Percentiles rank a stretch among this genome's conserved stretches.
phyloP scores from a whole-genome alignment of 2,888 invertebrate species.

The Pasiphila rectangulata region DNA sequence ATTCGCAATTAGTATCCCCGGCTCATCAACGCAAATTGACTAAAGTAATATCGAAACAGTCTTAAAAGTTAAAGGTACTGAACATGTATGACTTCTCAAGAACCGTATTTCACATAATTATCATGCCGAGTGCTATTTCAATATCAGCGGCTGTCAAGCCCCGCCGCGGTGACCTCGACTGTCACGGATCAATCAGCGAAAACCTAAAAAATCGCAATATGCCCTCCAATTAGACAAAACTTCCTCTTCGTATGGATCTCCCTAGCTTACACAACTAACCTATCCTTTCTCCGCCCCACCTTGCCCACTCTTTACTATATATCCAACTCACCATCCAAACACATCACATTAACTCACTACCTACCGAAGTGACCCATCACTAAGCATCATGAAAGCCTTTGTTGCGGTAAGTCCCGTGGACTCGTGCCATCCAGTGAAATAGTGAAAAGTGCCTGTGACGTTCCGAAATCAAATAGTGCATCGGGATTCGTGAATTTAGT shows the following conservation, averaged over 20 bases:
- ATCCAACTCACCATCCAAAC: conserved; percentile 58
- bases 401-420: conserved; percentile 76
- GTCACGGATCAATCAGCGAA: conserved; percentile 27
- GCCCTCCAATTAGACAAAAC: conserved; percentile 70
- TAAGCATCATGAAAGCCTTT: conserved; percentile 78
- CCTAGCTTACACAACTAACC: conserved; percentile 72
- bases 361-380: conserved; percentile 74
- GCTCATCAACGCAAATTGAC: too few species aligned
- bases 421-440: conserved; percentile 27
- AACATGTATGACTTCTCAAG: conserved; percentile 2
- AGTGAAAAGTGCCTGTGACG: conserved; percentile 68
- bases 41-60: too few species aligned
- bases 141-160: conserved; percentile 17
- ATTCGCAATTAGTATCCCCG: too few species aligned
- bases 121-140: conserved; percentile 4
- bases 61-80: too few species aligned
- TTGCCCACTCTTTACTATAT: conserved; percentile 60
- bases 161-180: conserved; percentile 24
- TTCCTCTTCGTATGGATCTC: conserved; percentile 73
- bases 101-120: conserved; percentile 3
- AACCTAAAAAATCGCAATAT: conserved; percentile 53
- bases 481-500: conserved; percentile 35
- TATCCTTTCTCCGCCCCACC: conserved; percentile 80
- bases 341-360: conserved; percentile 71
- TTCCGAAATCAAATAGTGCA: conserved; percentile 67